phyloP scores from a whole-genome alignment of 2,888 invertebrate genomes.

The Lasioglossum figueresi region DNA sequence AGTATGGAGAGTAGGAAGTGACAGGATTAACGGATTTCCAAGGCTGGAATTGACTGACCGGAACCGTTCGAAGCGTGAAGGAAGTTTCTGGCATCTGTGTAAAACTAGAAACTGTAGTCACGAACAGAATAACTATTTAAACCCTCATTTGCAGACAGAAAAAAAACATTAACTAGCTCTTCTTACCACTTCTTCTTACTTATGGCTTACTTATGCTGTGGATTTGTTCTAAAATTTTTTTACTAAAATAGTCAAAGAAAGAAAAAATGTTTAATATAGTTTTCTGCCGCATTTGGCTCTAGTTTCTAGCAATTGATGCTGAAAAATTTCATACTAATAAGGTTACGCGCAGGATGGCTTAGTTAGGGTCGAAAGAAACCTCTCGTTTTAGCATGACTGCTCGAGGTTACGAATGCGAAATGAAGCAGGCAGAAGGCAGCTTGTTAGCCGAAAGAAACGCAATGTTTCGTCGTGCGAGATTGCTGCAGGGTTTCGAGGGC shows the following conservation, averaged over 20 bases:
- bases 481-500: not conserved
- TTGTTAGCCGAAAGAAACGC: not conserved
- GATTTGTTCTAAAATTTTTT: too few relatives aligned
- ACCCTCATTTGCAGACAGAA: not conserved
- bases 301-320: not conserved
- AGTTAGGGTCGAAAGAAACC: not conserved
- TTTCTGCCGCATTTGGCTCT: not conserved
- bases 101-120: not conserved
- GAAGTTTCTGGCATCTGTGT: not conserved
- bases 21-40: slow-evolving; percentile 6
- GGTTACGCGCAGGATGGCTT: not conserved
- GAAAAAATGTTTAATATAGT: not conserved
- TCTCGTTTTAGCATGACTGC: not conserved
- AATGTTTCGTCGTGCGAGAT: not conserved
- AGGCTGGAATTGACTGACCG: slow-evolving; percentile 14
- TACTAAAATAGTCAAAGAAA: too few relatives aligned
- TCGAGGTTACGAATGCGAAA: not conserved
- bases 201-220: too few relatives aligned
- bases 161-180: not conserved
- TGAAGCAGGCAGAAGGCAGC: not conserved
- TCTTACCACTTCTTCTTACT: too few relatives aligned
- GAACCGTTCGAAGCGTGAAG: not conserved
- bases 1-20: not conserved
- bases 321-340: not conserved
- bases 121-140: not conserved